phyloP scores from a whole-genome alignment of 2,888 invertebrate species.

The Morpho helenor region DNA sequence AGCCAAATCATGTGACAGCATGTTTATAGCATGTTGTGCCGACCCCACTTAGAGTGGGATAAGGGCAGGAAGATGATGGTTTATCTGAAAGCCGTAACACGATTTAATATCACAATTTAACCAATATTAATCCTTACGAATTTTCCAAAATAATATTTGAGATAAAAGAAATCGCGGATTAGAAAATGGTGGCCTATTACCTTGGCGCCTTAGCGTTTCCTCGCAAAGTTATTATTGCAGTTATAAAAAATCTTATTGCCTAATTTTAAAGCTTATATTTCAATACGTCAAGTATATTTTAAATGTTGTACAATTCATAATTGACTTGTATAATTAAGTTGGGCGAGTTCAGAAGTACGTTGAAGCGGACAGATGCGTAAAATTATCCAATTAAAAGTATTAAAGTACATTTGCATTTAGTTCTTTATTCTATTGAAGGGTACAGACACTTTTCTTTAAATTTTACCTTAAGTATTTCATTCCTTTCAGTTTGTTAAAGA shows the following conservation, averaged over 20 bases:
- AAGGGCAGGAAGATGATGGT: too few species aligned
- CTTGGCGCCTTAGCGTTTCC: slow-evolving; percentile 14
- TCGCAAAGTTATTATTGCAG: slow-evolving; percentile 3
- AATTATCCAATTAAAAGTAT: slow-evolving; percentile 39
- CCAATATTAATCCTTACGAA: slow-evolving; percentile 34
- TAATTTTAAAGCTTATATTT: slow-evolving; percentile 5
- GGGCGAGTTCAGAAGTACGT: slow-evolving; percentile 31
- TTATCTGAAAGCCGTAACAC: too few species aligned
- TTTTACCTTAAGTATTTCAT: neutral
- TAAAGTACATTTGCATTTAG: slow-evolving; percentile 35
- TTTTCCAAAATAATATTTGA: slow-evolving; percentile 24
- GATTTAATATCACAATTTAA: slow-evolving; percentile 12
- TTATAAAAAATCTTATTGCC: neutral
- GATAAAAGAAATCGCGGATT: slow-evolving; percentile 25
- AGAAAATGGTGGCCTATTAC: slow-evolving; percentile 20
- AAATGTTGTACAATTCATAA: slow-evolving; percentile 7
- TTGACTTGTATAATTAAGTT: slow-evolving; percentile 29
- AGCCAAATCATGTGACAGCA: too few species aligned
- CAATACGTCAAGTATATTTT: neutral
- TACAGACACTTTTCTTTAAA: neutral
- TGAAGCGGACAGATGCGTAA: slow-evolving; percentile 35
- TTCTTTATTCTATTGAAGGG: slow-evolving; percentile 20
- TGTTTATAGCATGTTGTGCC: too few species aligned
- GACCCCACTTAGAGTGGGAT: too few species aligned
- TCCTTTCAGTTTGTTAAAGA: neutral